Evolutionary conservation across 2,888 invertebrate species (phyloP).

Genomic region (Plebejus argus): DNA sequence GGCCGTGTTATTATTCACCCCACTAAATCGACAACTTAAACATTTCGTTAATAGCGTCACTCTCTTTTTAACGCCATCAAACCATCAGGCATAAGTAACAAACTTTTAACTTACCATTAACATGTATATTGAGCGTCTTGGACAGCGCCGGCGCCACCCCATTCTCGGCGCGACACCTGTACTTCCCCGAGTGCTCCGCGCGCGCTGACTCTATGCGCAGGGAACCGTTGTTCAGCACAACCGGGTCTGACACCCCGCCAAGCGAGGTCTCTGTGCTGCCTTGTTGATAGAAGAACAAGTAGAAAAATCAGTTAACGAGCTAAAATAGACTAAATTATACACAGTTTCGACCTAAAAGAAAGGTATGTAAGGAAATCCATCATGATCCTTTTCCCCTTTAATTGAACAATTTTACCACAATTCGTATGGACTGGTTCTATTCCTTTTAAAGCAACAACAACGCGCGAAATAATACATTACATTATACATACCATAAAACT

Average conservation of each 20-base stretch:
- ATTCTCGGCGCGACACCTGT: constrained; percentile 92
- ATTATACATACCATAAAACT: not conserved
- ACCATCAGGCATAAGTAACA: too few relatives aligned
- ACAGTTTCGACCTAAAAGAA: too few relatives aligned
- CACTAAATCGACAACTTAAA: too few relatives aligned
- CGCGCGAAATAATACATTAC: too few relatives aligned
- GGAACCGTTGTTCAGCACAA: constrained; percentile 85
- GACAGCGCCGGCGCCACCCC: constrained; percentile 90
- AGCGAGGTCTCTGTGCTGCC: constrained; percentile 70
- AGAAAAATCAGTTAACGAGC: not conserved
- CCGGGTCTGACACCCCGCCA: constrained; percentile 73
- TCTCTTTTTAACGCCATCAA: too few relatives aligned
- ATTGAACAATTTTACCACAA: too few relatives aligned
- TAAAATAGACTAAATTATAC: not conserved
- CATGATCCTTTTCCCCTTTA: too few relatives aligned
- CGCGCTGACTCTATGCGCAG: constrained; percentile 86
- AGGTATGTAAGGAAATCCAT: too few relatives aligned
- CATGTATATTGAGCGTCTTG: constrained; percentile 89
- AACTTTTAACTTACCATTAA: constrained; percentile 84
- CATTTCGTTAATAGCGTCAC: too few relatives aligned
- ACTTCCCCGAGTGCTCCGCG: constrained; percentile 90
- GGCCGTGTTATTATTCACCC: too few relatives aligned
- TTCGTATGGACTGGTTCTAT: too few relatives aligned
- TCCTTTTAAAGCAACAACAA: too few relatives aligned
- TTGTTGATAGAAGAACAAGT: constrained; percentile 47